Base-by-base conservation (phyloP, 2,888 invertebrate genomes). In the Drosophila kambysellisi region DNA sequence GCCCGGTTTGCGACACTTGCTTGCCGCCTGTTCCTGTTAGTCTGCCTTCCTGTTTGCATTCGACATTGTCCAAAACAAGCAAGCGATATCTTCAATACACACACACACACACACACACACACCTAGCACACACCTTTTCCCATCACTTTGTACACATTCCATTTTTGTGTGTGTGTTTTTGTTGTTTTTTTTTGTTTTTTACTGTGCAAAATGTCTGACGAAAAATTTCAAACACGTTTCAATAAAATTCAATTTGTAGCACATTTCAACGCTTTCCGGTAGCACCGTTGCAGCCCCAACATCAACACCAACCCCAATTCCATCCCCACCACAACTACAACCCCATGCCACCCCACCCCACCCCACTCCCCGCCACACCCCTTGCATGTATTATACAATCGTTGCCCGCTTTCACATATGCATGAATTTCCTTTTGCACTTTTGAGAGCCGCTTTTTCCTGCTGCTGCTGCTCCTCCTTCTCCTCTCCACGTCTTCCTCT, bases 191-290 rank as follows among this genome's bases (percentile, higher is more conserved):
- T 33, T 32, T 54, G 43, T 53, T 59, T 41, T 51, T 51, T 64
- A 32, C 53, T 33, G 51, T 52, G 62, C 68, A 53, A 82, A 76
- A 70, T 74, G 84, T 76, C 89, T 71, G 82, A 73, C 75, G 82
- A 88, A 88, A 89, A 86, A 86, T 90, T 87, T 90, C 87, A 87
- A 90, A 87, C 87, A 87, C 87, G 87, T 90, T 87, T 90, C 90
- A 90, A 87, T 87, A 90, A 89, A 87, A 87, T 87, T 87, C 87
- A 87, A 87, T 87, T 87, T 90, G 90, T 87, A 87, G 85, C 87
- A 87, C 87, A 87, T 87, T 87, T 87, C 90, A 87, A 88, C 88
- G 86, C 86, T 89, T 89, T 89, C 88, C 83, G 88, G 76, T 67
- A 65, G 79, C 67, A 62, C 67, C 65, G 68, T 46, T 46, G 20